Conservation (phyloP, 2,888 invertebrate species). For the Coenonympha glycerion region DNA sequence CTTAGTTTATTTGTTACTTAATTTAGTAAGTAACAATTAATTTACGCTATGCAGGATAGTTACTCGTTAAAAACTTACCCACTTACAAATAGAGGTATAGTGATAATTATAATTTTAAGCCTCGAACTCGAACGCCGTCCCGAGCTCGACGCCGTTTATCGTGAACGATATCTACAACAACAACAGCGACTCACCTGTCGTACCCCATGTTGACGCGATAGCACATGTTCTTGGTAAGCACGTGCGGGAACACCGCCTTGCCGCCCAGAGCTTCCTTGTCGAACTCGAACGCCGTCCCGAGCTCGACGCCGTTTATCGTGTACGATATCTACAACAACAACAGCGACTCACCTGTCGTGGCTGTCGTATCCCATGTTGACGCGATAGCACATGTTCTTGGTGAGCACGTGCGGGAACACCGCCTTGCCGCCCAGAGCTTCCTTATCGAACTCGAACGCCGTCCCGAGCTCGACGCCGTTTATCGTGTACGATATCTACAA, state of each 20-base stretch:
- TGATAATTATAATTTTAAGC: too few species aligned
- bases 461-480: constrained; percentile 87
- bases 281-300: constrained; percentile 85
- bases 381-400: constrained; percentile 91
- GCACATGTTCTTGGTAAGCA: constrained; percentile 91
- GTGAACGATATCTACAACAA: constrained; percentile 90
- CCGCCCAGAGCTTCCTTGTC: constrained; percentile 80
- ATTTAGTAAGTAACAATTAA: constrained; percentile 18
- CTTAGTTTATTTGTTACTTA: constrained; percentile 27
- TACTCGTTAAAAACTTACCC: background rate
- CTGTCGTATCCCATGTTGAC: constrained; percentile 86
- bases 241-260: constrained; percentile 89
- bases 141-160: constrained; percentile 87
- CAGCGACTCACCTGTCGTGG: constrained; percentile 67
- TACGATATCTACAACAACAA: constrained; percentile 87
- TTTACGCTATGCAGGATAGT: constrained; percentile 14
- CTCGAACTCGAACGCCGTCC: constrained; percentile 84
- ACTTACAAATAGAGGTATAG: too few species aligned
- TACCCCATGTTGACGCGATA: constrained; percentile 91
- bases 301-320: constrained; percentile 87
- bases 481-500: constrained; percentile 87
- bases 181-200: constrained; percentile 70
- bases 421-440: constrained; percentile 80
- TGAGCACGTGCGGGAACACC: constrained; percentile 92
- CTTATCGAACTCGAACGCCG: constrained; percentile 83